These are phyloP conservation scores for Orthonyx spaldingii DNA, from an alignment of 2,113 vertebrate species.

Conservation along the genomic window DNA sequence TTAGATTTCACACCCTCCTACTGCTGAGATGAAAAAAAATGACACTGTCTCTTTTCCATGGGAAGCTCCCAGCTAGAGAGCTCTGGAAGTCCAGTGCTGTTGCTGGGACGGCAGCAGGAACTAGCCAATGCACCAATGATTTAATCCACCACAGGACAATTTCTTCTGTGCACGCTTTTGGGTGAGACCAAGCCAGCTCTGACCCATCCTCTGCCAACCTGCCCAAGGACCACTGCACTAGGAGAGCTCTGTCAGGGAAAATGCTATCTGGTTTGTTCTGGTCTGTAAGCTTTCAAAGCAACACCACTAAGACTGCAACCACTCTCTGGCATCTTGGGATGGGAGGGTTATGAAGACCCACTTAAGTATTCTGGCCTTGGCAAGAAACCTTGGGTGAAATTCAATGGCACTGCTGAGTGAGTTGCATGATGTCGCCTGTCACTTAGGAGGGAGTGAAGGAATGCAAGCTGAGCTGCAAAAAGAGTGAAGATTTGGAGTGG, in stretches of 20 bases:
- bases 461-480: not conserved
- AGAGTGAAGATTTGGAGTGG: not conserved
- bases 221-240: not conserved
- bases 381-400: not conserved
- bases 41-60: rapidly evolving
- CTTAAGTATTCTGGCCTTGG: not conserved
- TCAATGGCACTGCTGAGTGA: rapidly evolving
- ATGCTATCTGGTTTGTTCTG: not conserved
- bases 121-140: not conserved
- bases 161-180: not conserved
- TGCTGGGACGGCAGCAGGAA: not conserved
- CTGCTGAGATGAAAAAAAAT: not conserved
- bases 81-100: not conserved
- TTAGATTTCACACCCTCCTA: not conserved
- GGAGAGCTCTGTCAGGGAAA: not conserved
- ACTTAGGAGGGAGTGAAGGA: not conserved
- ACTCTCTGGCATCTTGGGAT: not conserved
- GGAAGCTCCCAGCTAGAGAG: not conserved
- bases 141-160: not conserved
- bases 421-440: not conserved
- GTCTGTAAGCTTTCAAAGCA: not conserved
- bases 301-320: not conserved
- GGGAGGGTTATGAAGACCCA: not conserved
- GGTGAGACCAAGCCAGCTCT: not conserved
- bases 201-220: not conserved